Percentiles rank a stretch among this genome's conserved stretches.
Conservation (phyloP, 2,888 invertebrate genomes). For the Calameuta filiformis region DNA sequence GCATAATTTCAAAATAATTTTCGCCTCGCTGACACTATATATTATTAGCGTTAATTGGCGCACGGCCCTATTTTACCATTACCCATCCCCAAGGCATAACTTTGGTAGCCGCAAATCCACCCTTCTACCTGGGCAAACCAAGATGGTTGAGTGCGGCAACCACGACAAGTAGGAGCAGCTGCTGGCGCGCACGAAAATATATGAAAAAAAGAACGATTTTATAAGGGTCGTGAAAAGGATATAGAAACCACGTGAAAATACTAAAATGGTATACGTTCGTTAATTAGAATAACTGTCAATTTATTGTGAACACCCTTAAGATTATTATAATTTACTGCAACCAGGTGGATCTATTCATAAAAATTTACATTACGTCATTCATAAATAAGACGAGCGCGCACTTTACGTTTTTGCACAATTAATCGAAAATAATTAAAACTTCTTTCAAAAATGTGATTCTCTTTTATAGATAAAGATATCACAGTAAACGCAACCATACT, state of each 20-base stretch:
- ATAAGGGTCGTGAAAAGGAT: not conserved
- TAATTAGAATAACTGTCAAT: not conserved
- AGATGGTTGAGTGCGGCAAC: not conserved
- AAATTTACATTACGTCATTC: not conserved
- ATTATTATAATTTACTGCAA: not conserved
- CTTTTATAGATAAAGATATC: not conserved
- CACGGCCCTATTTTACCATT: slow-evolving; percentile 28
- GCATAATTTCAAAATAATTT: slow-evolving; percentile 25
- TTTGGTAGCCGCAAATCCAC: not conserved
- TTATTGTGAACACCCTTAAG: not conserved
- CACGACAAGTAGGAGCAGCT: not conserved
- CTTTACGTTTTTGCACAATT: not conserved
- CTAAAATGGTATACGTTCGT: not conserved
- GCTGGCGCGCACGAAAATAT: not conserved
- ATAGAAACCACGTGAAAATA: not conserved
- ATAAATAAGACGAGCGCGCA: not conserved
- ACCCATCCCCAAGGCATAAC: not conserved
- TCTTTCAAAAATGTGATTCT: not conserved
- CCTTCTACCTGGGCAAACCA: not conserved
- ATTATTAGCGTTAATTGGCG: slow-evolving; percentile 37
- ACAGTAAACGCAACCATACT: not conserved
- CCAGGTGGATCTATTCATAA: not conserved
- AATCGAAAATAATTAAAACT: not conserved
- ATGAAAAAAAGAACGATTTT: not conserved
- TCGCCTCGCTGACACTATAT: slow-evolving; percentile 24